Evolutionary conservation across 2,113 vertebrate genomes (phyloP).

Genomic region (Motacilla tschutschensis): DNA sequence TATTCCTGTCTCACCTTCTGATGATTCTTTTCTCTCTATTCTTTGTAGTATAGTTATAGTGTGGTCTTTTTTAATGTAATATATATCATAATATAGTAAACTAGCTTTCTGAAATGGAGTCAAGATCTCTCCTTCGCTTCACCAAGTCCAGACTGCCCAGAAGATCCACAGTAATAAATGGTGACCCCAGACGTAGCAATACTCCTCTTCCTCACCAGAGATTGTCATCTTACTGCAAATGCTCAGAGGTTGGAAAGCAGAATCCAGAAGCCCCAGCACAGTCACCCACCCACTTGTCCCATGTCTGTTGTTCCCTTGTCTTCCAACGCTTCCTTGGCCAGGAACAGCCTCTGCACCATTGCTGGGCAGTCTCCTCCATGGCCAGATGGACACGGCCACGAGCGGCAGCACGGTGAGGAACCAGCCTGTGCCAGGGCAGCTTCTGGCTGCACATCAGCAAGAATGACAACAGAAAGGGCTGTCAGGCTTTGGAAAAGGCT

Average conservation of each 20-base stretch:
- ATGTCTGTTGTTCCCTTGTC: neutral
- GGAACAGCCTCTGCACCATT: neutral
- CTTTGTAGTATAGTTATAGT: too few relatives aligned
- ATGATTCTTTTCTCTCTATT: too few relatives aligned
- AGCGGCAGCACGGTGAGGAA: neutral
- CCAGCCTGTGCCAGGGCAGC: neutral
- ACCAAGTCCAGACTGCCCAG: too few relatives aligned
- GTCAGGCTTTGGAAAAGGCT: neutral
- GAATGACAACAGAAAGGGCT: neutral
- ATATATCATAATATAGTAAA: too few relatives aligned
- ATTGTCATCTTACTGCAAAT: neutral
- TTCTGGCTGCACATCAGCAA: neutral
- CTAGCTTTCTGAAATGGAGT: too few relatives aligned
- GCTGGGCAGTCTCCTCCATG: neutral
- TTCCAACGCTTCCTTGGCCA: neutral
- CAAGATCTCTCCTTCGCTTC: too few relatives aligned
- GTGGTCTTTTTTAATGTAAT: too few relatives aligned
- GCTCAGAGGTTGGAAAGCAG: neutral
- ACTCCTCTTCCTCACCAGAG: neutral
- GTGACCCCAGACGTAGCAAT: too few relatives aligned
- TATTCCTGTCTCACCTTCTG: too few relatives aligned
- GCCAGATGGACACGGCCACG: rapidly evolving
- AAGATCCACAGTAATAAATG: too few relatives aligned
- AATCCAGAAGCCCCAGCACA: neutral
- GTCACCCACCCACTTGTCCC: neutral